These are phyloP conservation scores for Pogonognathellus flavescens DNA, from an alignment of 1,140 invertebrate genomes.

Conservation along the genomic window DNA sequence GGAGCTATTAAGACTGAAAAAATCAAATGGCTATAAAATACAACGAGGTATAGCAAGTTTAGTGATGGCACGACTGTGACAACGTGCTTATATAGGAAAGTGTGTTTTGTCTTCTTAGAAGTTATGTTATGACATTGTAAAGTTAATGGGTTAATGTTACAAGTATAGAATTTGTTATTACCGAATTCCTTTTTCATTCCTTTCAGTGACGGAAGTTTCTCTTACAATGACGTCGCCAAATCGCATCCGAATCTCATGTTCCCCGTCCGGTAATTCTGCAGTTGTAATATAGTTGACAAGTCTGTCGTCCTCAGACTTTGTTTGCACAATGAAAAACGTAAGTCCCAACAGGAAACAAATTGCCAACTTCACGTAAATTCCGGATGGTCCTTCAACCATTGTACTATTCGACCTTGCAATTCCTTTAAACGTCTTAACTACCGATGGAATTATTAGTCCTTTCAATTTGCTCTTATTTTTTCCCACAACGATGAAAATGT, in stretches of 20 bases:
- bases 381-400: neutral
- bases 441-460: neutral
- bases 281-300: conserved; percentile 74
- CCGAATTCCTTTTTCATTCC: conserved; percentile 65
- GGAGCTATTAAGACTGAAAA: too few relatives aligned
- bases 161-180: neutral
- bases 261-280: conserved; percentile 76
- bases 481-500: too few relatives aligned
- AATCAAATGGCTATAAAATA: too few relatives aligned
- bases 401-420: neutral
- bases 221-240: conserved; percentile 76
- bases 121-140: too few relatives aligned
- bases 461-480: neutral
- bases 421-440: neutral
- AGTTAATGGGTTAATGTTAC: too few relatives aligned
- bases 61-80: too few relatives aligned
- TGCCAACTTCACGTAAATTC: conserved; percentile 2
- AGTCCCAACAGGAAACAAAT: conserved; percentile 1
- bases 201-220: conserved; percentile 73
- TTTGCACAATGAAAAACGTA: conserved; percentile 30
- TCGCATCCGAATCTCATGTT: conserved; percentile 76
- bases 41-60: too few relatives aligned
- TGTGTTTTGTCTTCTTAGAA: too few relatives aligned
- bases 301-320: conserved; percentile 16
- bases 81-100: too few relatives aligned